A percentile compares a stretch with the other conserved stretches of the same genome.
Evolutionary conservation across 92 coral and sea anemone genomes (phyloP).

Genomic region (Desmophyllum pertusum): DNA sequence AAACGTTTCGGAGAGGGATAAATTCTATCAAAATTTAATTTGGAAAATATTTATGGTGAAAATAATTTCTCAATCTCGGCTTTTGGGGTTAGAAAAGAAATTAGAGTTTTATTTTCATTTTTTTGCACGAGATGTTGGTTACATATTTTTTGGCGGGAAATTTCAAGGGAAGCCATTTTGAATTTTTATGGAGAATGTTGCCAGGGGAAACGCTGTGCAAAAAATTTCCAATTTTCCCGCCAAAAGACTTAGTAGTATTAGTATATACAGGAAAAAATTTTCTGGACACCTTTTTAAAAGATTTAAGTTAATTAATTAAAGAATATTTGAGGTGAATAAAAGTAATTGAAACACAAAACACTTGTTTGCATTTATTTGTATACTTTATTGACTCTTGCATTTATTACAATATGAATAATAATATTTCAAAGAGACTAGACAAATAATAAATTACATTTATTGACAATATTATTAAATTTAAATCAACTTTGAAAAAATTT

Average conservation of each 20-base stretch:
- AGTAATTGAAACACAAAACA: background rate
- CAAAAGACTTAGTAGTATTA: constrained; percentile 28
- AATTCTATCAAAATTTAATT: background rate
- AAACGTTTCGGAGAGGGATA: background rate
- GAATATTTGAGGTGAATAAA: background rate
- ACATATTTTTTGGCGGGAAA: background rate
- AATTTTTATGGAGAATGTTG: constrained; percentile 6
- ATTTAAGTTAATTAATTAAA: background rate
- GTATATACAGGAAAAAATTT: background rate
- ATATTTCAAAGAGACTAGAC: background rate
- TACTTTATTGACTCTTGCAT: background rate
- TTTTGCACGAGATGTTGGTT: background rate
- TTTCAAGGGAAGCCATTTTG: background rate
- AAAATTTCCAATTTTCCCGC: constrained; percentile 20
- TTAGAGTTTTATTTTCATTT: background rate
- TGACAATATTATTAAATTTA: background rate
- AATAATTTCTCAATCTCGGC: background rate
- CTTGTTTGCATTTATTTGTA: background rate
- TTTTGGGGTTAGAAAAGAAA: background rate
- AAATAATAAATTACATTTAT: background rate
- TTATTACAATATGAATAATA: background rate
- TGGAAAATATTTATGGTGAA: background rate
- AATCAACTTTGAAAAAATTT: background rate
- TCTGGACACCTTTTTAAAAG: background rate
- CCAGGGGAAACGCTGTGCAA: constrained; percentile 29